These are phyloP conservation scores for Darevskia nairensis DNA, from an alignment of 2,797 vertebrate species.

Conservation along the genomic window DNA sequence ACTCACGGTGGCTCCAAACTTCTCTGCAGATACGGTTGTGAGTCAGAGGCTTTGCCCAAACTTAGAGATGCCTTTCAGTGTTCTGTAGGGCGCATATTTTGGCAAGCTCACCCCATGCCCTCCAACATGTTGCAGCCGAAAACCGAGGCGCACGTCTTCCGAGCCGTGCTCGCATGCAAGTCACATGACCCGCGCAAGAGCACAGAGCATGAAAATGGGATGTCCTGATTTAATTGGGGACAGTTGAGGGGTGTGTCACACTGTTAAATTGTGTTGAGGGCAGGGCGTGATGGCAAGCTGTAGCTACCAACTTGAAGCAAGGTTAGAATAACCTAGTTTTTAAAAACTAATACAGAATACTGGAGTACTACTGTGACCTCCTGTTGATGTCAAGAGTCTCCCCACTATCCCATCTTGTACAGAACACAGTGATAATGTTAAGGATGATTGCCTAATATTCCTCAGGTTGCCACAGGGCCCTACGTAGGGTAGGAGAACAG, in stretches of 20 bases:
- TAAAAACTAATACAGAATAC: neutral
- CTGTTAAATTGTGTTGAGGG: too few species aligned
- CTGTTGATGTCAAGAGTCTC: neutral
- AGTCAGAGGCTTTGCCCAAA: neutral
- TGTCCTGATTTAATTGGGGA: too few species aligned
- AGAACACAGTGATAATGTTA: neutral
- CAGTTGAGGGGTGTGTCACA: too few species aligned
- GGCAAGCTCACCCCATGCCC: neutral
- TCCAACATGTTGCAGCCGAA: too few species aligned
- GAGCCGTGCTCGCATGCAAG: too few species aligned
- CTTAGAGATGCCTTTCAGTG: neutral
- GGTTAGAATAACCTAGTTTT: too few species aligned
- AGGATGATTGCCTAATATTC: neutral
- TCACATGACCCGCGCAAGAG: too few species aligned
- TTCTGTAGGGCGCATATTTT: neutral
- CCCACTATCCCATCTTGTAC: neutral
- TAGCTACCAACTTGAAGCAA: neutral
- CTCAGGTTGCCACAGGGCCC: neutral
- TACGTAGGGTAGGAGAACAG: too few species aligned
- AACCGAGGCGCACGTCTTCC: too few species aligned
- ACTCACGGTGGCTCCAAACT: neutral
- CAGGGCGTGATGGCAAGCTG: neutral
- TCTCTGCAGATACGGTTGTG: neutral
- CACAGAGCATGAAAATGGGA: too few species aligned
- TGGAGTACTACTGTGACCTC: neutral